phyloP scores from a whole-genome alignment of 2,797 vertebrate genomes.

The Odontamblyopus rebecca region DNA sequence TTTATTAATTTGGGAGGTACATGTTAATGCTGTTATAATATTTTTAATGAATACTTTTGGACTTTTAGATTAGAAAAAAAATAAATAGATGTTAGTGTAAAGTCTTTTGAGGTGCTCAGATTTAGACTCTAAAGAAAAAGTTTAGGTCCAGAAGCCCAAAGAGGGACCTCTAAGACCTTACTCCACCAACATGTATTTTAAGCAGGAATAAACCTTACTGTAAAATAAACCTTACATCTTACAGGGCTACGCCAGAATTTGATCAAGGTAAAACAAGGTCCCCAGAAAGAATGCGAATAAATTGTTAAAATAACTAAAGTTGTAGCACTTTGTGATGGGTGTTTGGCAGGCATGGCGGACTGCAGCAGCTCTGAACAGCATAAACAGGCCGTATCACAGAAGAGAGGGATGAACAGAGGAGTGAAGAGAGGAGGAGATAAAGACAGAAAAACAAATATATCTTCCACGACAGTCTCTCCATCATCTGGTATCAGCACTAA shows the following conservation, averaged over 20 bases:
- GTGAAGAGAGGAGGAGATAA: constrained; percentile 1
- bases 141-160: no score
- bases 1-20: no score
- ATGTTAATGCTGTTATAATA: no score
- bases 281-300: constrained; percentile 30
- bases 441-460: constrained; percentile 8
- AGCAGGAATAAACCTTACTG: no score
- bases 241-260: neutral
- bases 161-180: no score
- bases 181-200: no score
- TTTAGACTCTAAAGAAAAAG: no score
- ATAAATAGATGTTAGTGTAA: no score
- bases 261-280: neutral
- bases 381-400: constrained; percentile 8
- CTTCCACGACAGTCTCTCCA: constrained; percentile 3
- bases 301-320: constrained; percentile 16
- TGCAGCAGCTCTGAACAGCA: constrained; percentile 57
- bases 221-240: no score
- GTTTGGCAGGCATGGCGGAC: constrained; percentile 56
- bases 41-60: no score
- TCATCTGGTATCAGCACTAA: neutral
- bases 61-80: no score
- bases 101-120: no score
- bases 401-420: constrained; percentile 14
- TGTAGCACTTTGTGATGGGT: constrained; percentile 33